Evolutionary conservation across 2,888 invertebrate genomes (phyloP).

Genomic region (Melinaea menophilus): DNA sequence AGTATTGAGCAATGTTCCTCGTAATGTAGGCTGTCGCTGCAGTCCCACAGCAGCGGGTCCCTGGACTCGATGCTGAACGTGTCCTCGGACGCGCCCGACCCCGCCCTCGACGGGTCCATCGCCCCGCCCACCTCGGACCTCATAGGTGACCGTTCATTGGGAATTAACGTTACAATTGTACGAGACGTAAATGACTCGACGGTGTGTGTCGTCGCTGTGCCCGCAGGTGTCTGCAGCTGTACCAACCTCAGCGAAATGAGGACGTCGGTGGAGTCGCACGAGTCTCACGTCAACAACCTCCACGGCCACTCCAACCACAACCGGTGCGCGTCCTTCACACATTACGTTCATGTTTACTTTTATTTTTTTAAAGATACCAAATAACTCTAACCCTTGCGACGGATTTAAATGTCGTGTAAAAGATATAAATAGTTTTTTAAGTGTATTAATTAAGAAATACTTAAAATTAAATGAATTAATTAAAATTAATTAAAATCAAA

Average conservation of each 20-base stretch:
- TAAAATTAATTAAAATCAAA: too few relatives aligned
- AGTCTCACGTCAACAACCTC: slow-evolving; percentile 58
- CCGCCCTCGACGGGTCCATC: slow-evolving; percentile 62
- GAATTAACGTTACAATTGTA: not conserved
- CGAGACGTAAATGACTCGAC: not conserved
- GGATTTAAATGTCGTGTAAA: too few relatives aligned
- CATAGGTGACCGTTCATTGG: slow-evolving; percentile 50
- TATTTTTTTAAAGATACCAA: too few relatives aligned
- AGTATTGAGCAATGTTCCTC: not conserved
- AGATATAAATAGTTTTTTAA: too few relatives aligned
- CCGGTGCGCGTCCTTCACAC: slow-evolving; percentile 46
- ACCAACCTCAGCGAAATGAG: slow-evolving; percentile 58
- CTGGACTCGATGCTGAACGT: slow-evolving; percentile 92
- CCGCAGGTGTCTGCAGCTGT: slow-evolving; percentile 71
- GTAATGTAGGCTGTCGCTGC: slow-evolving; percentile 80
- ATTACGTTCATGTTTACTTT: too few relatives aligned
- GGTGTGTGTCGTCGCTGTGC: slow-evolving; percentile 30
- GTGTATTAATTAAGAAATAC: too few relatives aligned
- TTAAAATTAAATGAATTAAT: slow-evolving; percentile 34
- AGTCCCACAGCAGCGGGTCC: slow-evolving; percentile 90
- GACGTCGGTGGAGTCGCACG: slow-evolving; percentile 65
- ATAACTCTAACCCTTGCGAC: too few relatives aligned
- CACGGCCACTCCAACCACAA: slow-evolving; percentile 66
- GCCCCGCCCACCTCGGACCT: slow-evolving; percentile 58
- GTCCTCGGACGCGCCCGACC: slow-evolving; percentile 81